Percentiles rank a stretch among this genome's conserved stretches.
These are phyloP conservation scores for Pollenia griseotomentosa DNA, from an alignment of 2,888 invertebrate species.

Conservation along the genomic window DNA sequence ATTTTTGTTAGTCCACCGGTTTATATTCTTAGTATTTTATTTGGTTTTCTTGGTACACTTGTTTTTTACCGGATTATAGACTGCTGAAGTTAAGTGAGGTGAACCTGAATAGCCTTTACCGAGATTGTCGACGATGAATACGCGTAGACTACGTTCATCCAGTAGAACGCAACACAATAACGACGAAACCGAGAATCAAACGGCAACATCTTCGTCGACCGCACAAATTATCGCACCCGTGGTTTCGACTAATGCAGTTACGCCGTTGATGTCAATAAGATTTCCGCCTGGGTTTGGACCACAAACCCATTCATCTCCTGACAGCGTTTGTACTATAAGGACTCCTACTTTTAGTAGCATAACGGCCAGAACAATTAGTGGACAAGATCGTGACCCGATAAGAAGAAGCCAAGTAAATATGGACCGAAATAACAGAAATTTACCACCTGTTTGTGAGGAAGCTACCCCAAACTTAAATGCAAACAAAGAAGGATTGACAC, in stretches of 20 bases:
- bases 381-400: too few relatives aligned
- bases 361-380: background rate
- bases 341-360: background rate
- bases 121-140: background rate
- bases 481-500: too few relatives aligned
- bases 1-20: too few relatives aligned
- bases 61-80: too few relatives aligned
- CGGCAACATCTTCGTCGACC: background rate
- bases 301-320: background rate
- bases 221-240: background rate
- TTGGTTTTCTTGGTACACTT: too few relatives aligned
- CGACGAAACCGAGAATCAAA: background rate
- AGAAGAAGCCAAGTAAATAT: too few relatives aligned
- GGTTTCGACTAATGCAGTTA: background rate
- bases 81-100: too few relatives aligned
- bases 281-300: background rate
- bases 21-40: too few relatives aligned
- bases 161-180: background rate
- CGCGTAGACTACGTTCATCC: background rate
- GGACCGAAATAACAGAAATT: too few relatives aligned
- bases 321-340: background rate
- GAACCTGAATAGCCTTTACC: too few relatives aligned
- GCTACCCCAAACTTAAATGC: too few relatives aligned
- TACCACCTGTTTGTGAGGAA: too few relatives aligned
- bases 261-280: background rate